phyloP scores from a whole-genome alignment of 2,113 vertebrate genomes.

The Struthidea cinerea region DNA sequence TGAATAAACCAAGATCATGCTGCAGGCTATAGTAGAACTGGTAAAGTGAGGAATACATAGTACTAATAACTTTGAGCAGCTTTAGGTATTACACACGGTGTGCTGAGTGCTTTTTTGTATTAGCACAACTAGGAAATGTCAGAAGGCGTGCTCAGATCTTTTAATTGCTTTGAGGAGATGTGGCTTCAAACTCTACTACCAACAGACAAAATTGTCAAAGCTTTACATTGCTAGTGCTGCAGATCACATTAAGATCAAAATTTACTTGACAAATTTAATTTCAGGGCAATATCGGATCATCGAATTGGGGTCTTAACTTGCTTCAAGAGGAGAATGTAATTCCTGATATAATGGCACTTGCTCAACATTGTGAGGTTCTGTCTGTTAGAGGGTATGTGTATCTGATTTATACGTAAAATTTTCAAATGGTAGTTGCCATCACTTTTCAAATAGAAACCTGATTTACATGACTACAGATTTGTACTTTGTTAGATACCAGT shows the following conservation, averaged over 20 bases:
- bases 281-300: constrained; percentile 96
- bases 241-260: not conserved
- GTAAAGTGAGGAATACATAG: not conserved
- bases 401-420: not conserved
- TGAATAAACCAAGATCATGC: not conserved
- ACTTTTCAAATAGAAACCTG: not conserved
- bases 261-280: constrained; percentile 35
- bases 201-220: not conserved
- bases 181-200: not conserved
- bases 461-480: not conserved
- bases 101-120: not conserved
- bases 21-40: not conserved
- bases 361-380: constrained; percentile 93
- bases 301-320: constrained; percentile 97
- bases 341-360: constrained; percentile 90
- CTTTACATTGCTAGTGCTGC: not conserved
- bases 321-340: constrained; percentile 97
- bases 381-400: constrained; percentile 89
- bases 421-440: not conserved
- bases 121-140: not conserved
- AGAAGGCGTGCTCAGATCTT: not conserved
- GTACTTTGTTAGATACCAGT: not conserved
- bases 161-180: not conserved
- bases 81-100: not conserved
- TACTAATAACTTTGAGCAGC: not conserved